Evolutionary conservation across 2,888 invertebrate genomes (phyloP).

Genomic region (Lycocerus yunnanus): DNA sequence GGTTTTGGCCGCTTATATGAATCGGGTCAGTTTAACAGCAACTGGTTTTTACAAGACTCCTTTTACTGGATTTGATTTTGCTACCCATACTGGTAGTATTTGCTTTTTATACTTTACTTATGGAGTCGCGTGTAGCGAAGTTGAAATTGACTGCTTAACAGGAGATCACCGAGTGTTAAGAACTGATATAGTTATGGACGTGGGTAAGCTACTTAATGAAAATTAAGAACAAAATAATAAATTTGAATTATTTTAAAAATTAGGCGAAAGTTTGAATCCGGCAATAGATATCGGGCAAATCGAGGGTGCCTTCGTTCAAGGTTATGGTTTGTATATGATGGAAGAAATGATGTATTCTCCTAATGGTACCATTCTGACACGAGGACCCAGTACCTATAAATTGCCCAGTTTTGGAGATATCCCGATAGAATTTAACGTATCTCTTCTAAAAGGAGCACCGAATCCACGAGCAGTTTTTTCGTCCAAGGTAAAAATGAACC

Average conservation of each 20-base stretch:
- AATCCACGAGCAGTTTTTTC: slow-evolving; percentile 93
- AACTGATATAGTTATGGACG: slow-evolving; percentile 96
- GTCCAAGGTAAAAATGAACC: slow-evolving; percentile 74
- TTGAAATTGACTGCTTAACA: slow-evolving; percentile 92
- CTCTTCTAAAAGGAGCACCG: slow-evolving; percentile 83
- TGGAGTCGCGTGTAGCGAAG: slow-evolving; percentile 85
- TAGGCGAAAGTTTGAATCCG: slow-evolving; percentile 87
- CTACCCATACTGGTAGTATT: slow-evolving; percentile 70
- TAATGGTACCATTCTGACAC: slow-evolving; percentile 77
- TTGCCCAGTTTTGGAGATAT: slow-evolving; percentile 92
- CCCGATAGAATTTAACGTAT: slow-evolving; percentile 90
- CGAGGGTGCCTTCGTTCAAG: slow-evolving; percentile 95
- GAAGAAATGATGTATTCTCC: slow-evolving; percentile 90
- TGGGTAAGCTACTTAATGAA: slow-evolving; percentile 58
- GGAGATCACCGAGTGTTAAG: slow-evolving; percentile 89
- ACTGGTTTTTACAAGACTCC: slow-evolving; percentile 83
- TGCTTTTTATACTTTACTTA: slow-evolving; percentile 85
- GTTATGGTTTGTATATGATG: slow-evolving; percentile 88
- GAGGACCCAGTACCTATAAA: slow-evolving; percentile 94
- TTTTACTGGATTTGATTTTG: slow-evolving; percentile 71
- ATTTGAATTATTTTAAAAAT: neutral
- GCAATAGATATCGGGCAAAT: slow-evolving; percentile 97
- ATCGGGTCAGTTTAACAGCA: slow-evolving; percentile 78
- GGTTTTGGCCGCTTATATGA: slow-evolving; percentile 76
- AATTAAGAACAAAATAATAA: too few relatives aligned